Base-by-base conservation (phyloP, 2,113 vertebrate genomes). In the Scopus umbretta region DNA sequence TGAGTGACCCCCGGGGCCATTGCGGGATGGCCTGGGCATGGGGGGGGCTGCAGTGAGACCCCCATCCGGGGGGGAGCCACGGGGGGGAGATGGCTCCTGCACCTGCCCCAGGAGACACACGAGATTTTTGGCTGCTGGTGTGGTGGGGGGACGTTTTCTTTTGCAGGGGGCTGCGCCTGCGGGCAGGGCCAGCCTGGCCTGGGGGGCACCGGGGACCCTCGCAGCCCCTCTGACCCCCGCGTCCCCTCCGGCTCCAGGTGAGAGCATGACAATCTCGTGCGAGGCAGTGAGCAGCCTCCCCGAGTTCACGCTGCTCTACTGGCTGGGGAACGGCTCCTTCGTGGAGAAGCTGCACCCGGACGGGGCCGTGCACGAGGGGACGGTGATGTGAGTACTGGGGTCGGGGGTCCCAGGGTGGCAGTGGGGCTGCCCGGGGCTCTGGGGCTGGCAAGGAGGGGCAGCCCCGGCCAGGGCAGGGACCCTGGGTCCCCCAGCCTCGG, bases 241-340 rank as follows among this genome's bases (percentile, higher is more conserved):
- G 0, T 11, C 23, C 34, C 16, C 19, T 26, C 18, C 0, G 34
- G 27, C 66, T 13, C 13, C 58, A 96, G 95, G 90, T 0, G 45
- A 90, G 9, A 59, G 21, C 0, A 23, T 88, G 59, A 79, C 40
- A 1, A 50, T 88, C 11, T 81, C 55, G 0, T 91, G 93, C 0
- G 40, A 73, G 50, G 93, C 80, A 0, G 5, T 9, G 22, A 96
- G 90, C 13, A 7, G 2, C 36, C 59, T 93, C 14, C 93, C 95
- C 4, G 93, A 93, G 18, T 8, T 79, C 16, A 93, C 87, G 1
- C 83, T 96, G 59, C 74, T 96, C 32, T 96, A 91, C 70, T 96
- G 95, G 95, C 71, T 96, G 70, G 90, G 59, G 40, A 88, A 94
- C 0, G 45, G 80, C 65, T 79, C 67, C 74, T 94, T 94, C 1